A percentile compares a stretch with the other conserved stretches of the same genome.
Conservation (phyloP, 2,888 invertebrate genomes). For the Nowickia ferox region DNA sequence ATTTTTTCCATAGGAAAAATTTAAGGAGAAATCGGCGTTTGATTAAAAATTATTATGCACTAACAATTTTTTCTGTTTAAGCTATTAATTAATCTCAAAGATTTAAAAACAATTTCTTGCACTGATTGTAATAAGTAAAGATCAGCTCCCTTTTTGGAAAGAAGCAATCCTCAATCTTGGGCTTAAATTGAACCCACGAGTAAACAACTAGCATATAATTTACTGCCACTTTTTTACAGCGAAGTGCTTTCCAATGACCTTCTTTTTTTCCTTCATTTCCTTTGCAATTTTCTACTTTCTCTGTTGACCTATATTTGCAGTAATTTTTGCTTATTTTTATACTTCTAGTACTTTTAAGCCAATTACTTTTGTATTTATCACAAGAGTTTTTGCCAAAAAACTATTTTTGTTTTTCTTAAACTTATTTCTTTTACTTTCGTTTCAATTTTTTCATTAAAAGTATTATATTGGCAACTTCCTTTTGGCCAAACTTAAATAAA, state of each 20-base stretch:
- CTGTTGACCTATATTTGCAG: neutral
- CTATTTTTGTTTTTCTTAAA: neutral
- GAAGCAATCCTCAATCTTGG: too few relatives aligned
- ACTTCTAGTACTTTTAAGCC: neutral
- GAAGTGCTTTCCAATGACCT: neutral
- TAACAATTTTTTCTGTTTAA: too few relatives aligned
- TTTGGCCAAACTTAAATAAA: slow-evolving; percentile 53
- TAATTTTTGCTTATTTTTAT: neutral
- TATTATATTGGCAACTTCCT: slow-evolving; percentile 52
- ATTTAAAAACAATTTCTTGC: too few relatives aligned
- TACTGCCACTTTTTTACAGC: too few relatives aligned
- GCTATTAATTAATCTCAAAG: too few relatives aligned
- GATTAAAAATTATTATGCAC: too few relatives aligned
- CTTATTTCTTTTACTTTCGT: neutral
- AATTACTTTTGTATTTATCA: slow-evolving; percentile 35
- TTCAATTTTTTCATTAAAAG: slow-evolving; percentile 35
- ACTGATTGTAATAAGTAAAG: too few relatives aligned
- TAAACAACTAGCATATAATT: too few relatives aligned
- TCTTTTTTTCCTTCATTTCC: neutral
- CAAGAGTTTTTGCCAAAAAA: slow-evolving; percentile 22
- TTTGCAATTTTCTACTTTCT: neutral
- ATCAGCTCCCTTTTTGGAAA: too few relatives aligned
- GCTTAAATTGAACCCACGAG: too few relatives aligned
- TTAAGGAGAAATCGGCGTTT: too few relatives aligned
- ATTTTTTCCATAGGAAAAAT: too few relatives aligned